Base-by-base conservation (phyloP, 2,888 invertebrate genomes). In the Acutogordius australiensis region DNA sequence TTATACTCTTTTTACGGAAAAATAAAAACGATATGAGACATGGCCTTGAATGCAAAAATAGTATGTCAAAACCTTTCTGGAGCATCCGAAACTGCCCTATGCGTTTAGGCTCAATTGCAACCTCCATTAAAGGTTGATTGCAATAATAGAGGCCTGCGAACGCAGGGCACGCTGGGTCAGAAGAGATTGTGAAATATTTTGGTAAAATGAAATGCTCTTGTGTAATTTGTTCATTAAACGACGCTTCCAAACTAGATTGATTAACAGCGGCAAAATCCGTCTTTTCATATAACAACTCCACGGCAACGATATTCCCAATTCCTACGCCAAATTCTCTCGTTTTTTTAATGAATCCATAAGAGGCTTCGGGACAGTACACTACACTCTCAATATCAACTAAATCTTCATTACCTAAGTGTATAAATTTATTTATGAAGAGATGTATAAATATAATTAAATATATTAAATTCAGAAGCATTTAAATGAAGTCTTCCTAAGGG, bases 171-270 rank as follows among this genome's bases (percentile, higher is more conserved):
- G 79, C 79, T 60, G 82, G 68, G 0, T 79, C 81, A 62, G 77
- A 80, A 58, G 84, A 82, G 26, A 97, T 70, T 0, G 94, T 91
- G 0, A 84, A 87, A 1, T 85, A 85, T 72, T 88, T 84, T 13
- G 62, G 51, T 37, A 37, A 13, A 13, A 37, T 37, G n/a, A n/a
- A n/a, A n/a, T n/a, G n/a, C n/a, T n/a, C n/a, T n/a, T n/a, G n/a
- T n/a, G n/a, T n/a, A n/a, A n/a, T n/a, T n/a, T n/a, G n/a, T n/a
- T n/a, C n/a, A n/a, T n/a, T n/a, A n/a, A n/a, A n/a, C n/a, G n/a
- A n/a, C n/a, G n/a, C n/a, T n/a, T n/a, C n/a, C n/a, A n/a, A n/a
- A n/a, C n/a, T n/a, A n/a, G n/a, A n/a, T n/a, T n/a, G n/a, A n/a
- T n/a, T n/a, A n/a, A n/a, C n/a, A n/a, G n/a, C n/a, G n/a, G n/a